Conservation (phyloP, 1,140 invertebrate genomes). For the Tetranychus urticae region DNA sequence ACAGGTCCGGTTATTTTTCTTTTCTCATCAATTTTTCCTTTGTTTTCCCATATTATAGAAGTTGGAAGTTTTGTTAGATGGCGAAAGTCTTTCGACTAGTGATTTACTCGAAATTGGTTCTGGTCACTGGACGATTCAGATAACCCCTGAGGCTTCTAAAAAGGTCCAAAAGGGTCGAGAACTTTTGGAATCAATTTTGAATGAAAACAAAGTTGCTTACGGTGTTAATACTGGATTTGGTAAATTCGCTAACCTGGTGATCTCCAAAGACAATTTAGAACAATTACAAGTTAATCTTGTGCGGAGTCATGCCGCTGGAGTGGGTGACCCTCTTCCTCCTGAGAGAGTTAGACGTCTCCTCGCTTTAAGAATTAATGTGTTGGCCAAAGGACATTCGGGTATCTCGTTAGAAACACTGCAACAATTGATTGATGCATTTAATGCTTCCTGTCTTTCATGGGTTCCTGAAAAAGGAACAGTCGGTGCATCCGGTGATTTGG, state of each 20-base stretch:
- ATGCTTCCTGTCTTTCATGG: conserved; percentile 43
- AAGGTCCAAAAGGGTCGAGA: conserved; percentile 28
- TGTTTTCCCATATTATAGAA: conserved; percentile 11
- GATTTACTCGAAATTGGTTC: conserved; percentile 32
- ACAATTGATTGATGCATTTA: conserved; percentile 41
- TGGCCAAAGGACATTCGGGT: conserved; percentile 46
- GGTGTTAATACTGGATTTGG: conserved; percentile 54
- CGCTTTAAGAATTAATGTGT: conserved; percentile 41
- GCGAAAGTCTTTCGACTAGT: conserved; percentile 30
- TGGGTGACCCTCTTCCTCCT: conserved; percentile 35
- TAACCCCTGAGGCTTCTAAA: conserved; percentile 29
- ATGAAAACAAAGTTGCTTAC: conserved; percentile 39
- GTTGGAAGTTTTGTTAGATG: conserved; percentile 29
- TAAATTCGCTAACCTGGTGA: conserved; percentile 38
- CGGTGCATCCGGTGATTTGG: conserved; percentile 45
- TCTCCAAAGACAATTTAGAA: conserved; percentile 32
- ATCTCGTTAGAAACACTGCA: conserved; percentile 35
- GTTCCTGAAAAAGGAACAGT: conserved; percentile 48
- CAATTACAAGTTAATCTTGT: conserved; percentile 44
- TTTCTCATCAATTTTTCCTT: too few relatives aligned
- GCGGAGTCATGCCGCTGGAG: conserved; percentile 40
- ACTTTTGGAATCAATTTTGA: conserved; percentile 34
- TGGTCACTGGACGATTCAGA: conserved; percentile 31
- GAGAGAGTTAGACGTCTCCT: conserved; percentile 39
- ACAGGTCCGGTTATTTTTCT: too few relatives aligned